A percentile compares a stretch with the other conserved stretches of the same genome.
phyloP scores from a whole-genome alignment of 92 coral and sea anemone genomes.

The Scolanthus callimorphus region DNA sequence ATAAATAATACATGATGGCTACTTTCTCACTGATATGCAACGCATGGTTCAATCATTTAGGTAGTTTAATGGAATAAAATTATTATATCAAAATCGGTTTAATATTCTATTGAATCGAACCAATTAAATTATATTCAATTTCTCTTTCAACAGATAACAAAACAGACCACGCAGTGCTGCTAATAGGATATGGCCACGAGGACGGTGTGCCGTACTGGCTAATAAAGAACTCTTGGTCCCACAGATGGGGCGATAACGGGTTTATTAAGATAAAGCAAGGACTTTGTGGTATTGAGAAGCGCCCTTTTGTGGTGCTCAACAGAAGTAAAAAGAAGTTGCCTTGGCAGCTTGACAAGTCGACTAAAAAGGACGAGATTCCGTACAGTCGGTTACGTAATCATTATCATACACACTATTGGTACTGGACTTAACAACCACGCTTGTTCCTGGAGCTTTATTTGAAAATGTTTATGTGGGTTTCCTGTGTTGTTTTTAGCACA shows the following conservation, averaged over 20 bases:
- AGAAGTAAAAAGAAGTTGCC: slow-evolving; percentile 58
- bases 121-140: background rate
- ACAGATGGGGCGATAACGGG: slow-evolving; percentile 85
- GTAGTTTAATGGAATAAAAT: no score
- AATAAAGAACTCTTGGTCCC: slow-evolving; percentile 91
- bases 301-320: slow-evolving; percentile 86
- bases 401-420: slow-evolving; percentile 1
- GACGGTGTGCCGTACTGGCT: slow-evolving; percentile 86
- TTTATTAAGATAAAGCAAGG: slow-evolving; percentile 81
- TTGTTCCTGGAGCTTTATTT: no score
- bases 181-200: slow-evolving; percentile 78
- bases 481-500: no score
- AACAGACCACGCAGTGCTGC: slow-evolving; percentile 92
- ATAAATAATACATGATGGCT: no score
- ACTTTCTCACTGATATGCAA: no score
- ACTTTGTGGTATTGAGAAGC: slow-evolving; percentile 84
- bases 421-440: slow-evolving; percentile 1
- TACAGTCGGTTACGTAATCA: background rate
- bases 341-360: slow-evolving; percentile 57
- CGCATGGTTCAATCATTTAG: no score
- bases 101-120: background rate
- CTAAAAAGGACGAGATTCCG: slow-evolving; percentile 25
- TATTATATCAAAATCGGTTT: no score
- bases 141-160: slow-evolving; percentile 73
- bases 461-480: no score